Evolutionary conservation across 2,888 invertebrate species (phyloP), one percentile per base, ranked within the genome.

Genomic region (Serripes groenlandicus): DNA sequence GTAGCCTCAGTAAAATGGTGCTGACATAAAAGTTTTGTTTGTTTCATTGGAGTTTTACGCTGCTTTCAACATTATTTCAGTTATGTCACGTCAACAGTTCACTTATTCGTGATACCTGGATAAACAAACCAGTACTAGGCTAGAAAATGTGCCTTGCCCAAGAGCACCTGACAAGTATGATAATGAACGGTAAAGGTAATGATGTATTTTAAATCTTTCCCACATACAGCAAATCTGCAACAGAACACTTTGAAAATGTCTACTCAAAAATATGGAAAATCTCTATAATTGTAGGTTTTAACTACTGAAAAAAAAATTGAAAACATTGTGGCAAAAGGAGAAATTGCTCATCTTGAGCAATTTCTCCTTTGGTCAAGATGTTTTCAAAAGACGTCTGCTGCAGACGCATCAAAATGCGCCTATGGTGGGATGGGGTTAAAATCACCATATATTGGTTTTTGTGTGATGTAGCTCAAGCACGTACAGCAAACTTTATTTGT

Each of bases 291-390:
- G 9, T 15, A 7, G 42, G 42, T 42, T 42, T 42, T 42, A 42
- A 42, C 42, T 7, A 42, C 42, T 42, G 42, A 11, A 42, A 42
- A 28, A 9, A 30, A 28, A 30, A 30, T 60, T 4, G 60, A 30
- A 60, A 60, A 60, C 9, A 60, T 60, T 60, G 60, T 28, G 30
- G 60, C 7, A 26, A 60, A 60, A 60, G 60, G 30, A 60, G 60
- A 60, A 60, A 60, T 9, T 60, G 60, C 60, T 60, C 7, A 9
- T 28, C 7, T 28, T 9, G 7, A 60, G 26, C 60, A 60, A 9
- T 60, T 60, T 60, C 60, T 28, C 30, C 26, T 60, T 60, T 23
- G 23, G 7, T 30, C 7, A 28, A 5, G 28, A 60, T 60, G 60
- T 60, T 60, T 60, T 60, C 60, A n/a, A n/a, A n/a, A n/a, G n/a